Base-by-base conservation (phyloP, 2,888 invertebrate species). In the Cylindroiulus punctatus region DNA sequence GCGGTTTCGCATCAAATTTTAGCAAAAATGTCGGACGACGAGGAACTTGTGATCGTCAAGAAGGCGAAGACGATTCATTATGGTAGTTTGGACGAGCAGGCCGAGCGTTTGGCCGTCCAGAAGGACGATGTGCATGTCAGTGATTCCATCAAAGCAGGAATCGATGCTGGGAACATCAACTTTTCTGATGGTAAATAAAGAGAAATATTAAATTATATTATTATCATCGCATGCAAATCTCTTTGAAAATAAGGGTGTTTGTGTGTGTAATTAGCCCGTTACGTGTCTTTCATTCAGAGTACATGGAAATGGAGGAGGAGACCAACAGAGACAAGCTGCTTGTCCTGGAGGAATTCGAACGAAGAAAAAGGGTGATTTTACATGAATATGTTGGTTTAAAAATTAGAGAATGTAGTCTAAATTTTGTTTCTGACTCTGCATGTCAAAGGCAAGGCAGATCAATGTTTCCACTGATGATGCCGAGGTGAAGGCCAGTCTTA, bases 381-480 rank as follows among this genome's bases (percentile, higher is more conserved):
- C 36, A 7, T 36, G 36, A 36, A 36, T 7, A 36, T 36, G 36
- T 22, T n/a, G 12, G 10, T 57, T 85, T 26, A 22, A 4, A 40
- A 85, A 4, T 22, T 26, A 84, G 7, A 40, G 0, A n/a, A n/a
- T 76, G 7, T 5, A 17, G 14, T 65, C 5, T 52, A 3, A 30
- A 26, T 36, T 8, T 57, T 76, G 57, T 30, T 32, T 85, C 32
- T 65, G 30, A 2, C 1, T 44, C 47, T 65, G 14, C 36, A 1
- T 42, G 57, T 10, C 30, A 22, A 87, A 92, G 91, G 92, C 96
- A 0, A 93, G 99, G 10, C 97, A 97, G 90, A 96, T 99, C 84
- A 98, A 98, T 89, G 98, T 99, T 0, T 98, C 98, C 0, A 99
- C 99, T 0, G 99, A 99, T 92, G 99, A 99, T 92, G 94, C 94